Percentiles rank a stretch among this genome's conserved stretches.
Conservation (phyloP, 2,888 invertebrate genomes). For the Anoplius nigerrimus region DNA sequence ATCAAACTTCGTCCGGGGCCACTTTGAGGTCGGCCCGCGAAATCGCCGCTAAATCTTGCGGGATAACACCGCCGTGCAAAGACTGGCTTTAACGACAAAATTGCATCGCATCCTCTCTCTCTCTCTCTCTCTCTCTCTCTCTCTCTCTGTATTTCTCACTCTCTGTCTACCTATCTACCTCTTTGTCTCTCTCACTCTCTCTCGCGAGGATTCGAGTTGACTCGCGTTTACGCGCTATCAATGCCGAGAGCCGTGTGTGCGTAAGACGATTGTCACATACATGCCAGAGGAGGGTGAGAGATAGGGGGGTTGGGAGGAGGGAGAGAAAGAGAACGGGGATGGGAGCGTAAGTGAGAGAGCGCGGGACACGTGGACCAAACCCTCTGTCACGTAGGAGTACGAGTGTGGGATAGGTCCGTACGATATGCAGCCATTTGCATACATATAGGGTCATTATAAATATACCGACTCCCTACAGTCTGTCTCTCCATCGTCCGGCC, state of each 20-base stretch:
- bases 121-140: background rate
- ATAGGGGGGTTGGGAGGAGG: slow-evolving; percentile 1
- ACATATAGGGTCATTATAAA: slow-evolving; percentile 75
- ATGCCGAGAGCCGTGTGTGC: slow-evolving; percentile 48
- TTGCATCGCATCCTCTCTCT: slow-evolving; percentile 37
- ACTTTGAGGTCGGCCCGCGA: no score
- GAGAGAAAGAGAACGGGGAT: slow-evolving; percentile 7
- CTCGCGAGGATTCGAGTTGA: slow-evolving; percentile 42
- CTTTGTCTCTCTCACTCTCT: no score
- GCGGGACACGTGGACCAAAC: slow-evolving; percentile 53
- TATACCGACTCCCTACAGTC: slow-evolving; percentile 65
- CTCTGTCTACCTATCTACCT: no score
- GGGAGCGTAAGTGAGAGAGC: slow-evolving; percentile 13
- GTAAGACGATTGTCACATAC: slow-evolving; percentile 24
- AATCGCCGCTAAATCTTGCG: no score
- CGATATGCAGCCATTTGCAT: slow-evolving; percentile 75
- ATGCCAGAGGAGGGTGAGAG: slow-evolving; percentile 9
- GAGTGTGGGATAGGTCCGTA: slow-evolving; percentile 69
- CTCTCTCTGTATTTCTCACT: no score
- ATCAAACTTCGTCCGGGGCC: no score
- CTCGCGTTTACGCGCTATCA: slow-evolving; percentile 59
- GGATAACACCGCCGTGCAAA: slow-evolving; percentile 17
- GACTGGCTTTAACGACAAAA: slow-evolving; percentile 36
- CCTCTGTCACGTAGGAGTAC: slow-evolving; percentile 68
- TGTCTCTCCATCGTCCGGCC: slow-evolving; percentile 66